Conservation (phyloP, 2,113 vertebrate species). For the Sturnus vulgaris region DNA sequence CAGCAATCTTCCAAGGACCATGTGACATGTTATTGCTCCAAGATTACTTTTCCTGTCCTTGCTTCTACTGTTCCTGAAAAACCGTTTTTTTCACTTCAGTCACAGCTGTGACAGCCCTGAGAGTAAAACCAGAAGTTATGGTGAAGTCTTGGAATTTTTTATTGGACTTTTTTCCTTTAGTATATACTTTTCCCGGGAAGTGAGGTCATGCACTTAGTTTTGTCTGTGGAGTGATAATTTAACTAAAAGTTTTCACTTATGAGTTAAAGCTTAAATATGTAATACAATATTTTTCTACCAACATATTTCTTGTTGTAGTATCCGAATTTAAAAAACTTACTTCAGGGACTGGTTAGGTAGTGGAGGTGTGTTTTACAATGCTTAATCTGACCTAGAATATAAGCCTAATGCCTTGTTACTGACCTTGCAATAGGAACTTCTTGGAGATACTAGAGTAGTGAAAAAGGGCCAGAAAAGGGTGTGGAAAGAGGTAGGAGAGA, state of each 20-base stretch:
- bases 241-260: not conserved
- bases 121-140: constrained; percentile 34
- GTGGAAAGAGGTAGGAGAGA: constrained; percentile 37
- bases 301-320: not conserved
- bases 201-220: not conserved
- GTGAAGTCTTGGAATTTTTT: not conserved
- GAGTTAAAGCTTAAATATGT: not conserved
- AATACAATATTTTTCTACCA: not conserved
- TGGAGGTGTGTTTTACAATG: not conserved
- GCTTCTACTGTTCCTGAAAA: constrained; percentile 22
- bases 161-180: not conserved
- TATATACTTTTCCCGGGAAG: not conserved
- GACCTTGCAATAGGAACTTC: not conserved
- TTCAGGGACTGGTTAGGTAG: not conserved
- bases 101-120: constrained; percentile 19
- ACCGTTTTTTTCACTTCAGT: constrained; percentile 13
- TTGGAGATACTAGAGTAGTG: not conserved
- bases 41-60: not conserved
- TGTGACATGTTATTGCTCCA: not conserved
- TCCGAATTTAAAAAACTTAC: not conserved
- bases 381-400: not conserved
- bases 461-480: constrained; percentile 25
- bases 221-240: not conserved
- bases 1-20: not conserved
- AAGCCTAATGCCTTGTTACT: not conserved